These are phyloP conservation scores for Agriopis marginaria DNA, from an alignment of 2,888 invertebrate species.

Conservation along the genomic window DNA sequence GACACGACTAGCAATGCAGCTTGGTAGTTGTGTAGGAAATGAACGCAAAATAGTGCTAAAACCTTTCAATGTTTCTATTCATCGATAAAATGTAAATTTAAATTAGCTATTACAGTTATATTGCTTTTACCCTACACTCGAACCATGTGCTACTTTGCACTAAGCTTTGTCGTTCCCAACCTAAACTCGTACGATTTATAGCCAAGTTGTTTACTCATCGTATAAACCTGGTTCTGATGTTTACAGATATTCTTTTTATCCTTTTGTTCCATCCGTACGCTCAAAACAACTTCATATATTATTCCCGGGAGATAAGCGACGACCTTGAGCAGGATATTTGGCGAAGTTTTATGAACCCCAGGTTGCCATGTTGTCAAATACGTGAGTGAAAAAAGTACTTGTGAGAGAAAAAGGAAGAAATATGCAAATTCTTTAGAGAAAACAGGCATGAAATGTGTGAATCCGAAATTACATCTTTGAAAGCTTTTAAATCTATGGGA, in stretches of 20 bases:
- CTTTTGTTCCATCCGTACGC: slow-evolving; percentile 37
- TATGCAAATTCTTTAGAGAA: slow-evolving; percentile 28
- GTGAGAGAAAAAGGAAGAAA: slow-evolving; percentile 18
- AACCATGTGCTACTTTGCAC: slow-evolving; percentile 1
- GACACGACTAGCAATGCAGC: no score
- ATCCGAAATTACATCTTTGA: not conserved
- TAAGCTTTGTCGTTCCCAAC: slow-evolving; percentile 6
- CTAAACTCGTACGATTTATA: slow-evolving; percentile 38
- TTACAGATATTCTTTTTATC: slow-evolving; percentile 47
- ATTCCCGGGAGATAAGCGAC: slow-evolving; percentile 45
- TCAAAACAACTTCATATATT: slow-evolving; percentile 57
- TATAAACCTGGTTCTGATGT: slow-evolving; percentile 43
- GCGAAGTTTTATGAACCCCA: slow-evolving; percentile 41
- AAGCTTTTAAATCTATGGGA: no score
- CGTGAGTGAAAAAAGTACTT: slow-evolving; percentile 32
- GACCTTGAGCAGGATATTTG: slow-evolving; percentile 33
- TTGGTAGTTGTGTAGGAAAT: no score
- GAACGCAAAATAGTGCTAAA: slow-evolving; percentile 1
- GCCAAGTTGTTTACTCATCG: slow-evolving; percentile 41
- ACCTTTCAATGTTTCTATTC: slow-evolving; percentile 3
- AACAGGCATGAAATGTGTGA: slow-evolving; percentile 13
- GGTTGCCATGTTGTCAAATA: slow-evolving; percentile 31
- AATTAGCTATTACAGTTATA: slow-evolving; percentile 29
- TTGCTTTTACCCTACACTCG: slow-evolving; percentile 22
- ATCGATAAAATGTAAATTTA: slow-evolving; percentile 18